phyloP scores from a whole-genome alignment of 2,113 vertebrate genomes.

The Oncorhynchus keta region DNA sequence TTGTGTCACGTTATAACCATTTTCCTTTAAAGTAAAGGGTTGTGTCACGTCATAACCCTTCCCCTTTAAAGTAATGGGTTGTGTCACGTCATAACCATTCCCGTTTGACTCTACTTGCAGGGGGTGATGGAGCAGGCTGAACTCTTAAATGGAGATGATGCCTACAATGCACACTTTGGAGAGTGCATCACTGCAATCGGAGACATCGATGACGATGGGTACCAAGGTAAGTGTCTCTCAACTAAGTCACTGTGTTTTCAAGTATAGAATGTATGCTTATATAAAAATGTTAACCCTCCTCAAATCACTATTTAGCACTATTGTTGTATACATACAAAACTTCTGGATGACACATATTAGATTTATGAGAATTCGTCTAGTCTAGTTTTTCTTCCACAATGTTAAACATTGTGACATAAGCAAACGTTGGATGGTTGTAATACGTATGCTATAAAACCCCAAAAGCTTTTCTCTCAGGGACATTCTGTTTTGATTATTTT shows the following conservation, averaged over 20 bases:
- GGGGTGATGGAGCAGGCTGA: constrained; percentile 88
- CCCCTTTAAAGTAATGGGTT: background rate
- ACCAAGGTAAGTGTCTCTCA: constrained; percentile 78
- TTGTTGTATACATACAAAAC: too few relatives aligned
- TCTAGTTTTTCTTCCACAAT: constrained; percentile 12
- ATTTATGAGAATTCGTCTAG: background rate
- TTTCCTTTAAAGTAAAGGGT: background rate
- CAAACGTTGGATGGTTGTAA: constrained; percentile 8
- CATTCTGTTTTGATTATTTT: constrained; percentile 42
- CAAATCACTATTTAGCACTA: background rate
- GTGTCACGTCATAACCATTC: background rate
- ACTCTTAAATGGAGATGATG: constrained; percentile 75
- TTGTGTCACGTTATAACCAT: background rate
- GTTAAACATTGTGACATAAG: constrained; percentile 10
- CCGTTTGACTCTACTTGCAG: constrained; percentile 72
- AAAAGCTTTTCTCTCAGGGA: constrained; percentile 21
- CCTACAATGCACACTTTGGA: constrained; percentile 95
- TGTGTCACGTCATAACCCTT: background rate
- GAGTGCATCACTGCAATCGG: constrained; percentile 87
- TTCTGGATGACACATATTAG: background rate
- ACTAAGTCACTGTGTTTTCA: background rate
- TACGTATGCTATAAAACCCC: constrained; percentile 23
- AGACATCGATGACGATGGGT: constrained; percentile 93
- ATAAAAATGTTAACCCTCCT: background rate
- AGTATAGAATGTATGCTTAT: background rate